Conservation (phyloP, 2,888 invertebrate species). For the Sarcophaga variegata region DNA sequence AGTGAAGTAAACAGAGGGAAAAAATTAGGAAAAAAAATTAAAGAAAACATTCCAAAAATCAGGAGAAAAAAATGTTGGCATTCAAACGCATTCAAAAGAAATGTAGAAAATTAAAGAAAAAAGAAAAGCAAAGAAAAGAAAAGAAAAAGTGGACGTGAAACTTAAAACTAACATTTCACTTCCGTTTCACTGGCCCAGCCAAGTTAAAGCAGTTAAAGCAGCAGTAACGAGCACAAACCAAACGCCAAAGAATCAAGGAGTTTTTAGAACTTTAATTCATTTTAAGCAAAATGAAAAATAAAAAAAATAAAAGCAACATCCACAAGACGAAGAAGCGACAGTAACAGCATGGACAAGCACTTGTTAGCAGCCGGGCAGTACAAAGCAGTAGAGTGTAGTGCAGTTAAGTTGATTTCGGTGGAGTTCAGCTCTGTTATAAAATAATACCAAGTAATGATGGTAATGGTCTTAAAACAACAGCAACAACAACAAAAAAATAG, state of each 20-base stretch:
- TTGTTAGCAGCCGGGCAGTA: neutral
- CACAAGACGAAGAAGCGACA: neutral
- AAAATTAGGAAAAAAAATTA: neutral
- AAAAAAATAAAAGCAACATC: neutral
- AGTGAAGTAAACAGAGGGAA: neutral
- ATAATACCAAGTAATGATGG: neutral
- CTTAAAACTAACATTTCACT: constrained; percentile 62
- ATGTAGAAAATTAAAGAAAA: no score
- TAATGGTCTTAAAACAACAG: neutral
- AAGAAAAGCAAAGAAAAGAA: neutral
- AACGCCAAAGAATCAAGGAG: constrained; percentile 33
- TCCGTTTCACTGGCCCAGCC: constrained; percentile 53
- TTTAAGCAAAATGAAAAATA: constrained; percentile 54
- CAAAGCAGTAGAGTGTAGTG: no score
- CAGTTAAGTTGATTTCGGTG: neutral
- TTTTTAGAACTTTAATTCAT: constrained; percentile 63
- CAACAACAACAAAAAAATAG: neutral
- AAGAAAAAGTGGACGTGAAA: constrained; percentile 41
- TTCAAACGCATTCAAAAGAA: neutral
- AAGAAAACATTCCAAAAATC: neutral
- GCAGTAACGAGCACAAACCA: neutral
- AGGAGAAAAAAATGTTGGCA: neutral
- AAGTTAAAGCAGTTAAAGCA: neutral
- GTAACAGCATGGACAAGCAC: neutral
- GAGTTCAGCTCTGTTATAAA: neutral